Conservation (phyloP, 2,113 vertebrate species). For the Boulengeromyrus knoepffleri region DNA sequence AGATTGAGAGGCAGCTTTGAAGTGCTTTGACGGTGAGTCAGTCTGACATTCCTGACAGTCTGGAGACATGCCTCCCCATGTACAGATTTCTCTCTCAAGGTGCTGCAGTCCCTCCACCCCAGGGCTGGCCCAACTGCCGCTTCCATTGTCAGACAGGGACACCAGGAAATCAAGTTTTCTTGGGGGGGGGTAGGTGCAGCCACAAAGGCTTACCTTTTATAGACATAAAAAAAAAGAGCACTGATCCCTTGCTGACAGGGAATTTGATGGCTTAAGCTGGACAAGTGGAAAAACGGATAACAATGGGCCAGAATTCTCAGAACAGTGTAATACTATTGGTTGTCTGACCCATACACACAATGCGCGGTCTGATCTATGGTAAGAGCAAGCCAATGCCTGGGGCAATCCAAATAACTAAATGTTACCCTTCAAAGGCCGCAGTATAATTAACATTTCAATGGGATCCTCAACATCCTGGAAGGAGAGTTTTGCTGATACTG, state of each 20-base stretch:
- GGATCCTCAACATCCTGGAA: background rate
- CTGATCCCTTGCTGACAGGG: background rate
- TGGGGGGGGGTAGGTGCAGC: background rate
- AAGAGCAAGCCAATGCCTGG: background rate
- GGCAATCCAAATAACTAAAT: background rate
- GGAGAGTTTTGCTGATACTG: background rate
- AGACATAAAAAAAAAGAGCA: background rate
- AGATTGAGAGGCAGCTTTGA: background rate
- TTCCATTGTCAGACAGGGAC: background rate
- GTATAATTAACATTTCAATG: slow-evolving; percentile 8
- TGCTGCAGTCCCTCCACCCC: background rate
- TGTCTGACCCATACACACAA: background rate
- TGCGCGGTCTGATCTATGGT: background rate
- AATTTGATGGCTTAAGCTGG: background rate
- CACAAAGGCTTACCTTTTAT: background rate
- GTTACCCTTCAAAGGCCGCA: background rate
- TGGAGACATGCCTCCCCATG: background rate
- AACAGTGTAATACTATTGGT: background rate
- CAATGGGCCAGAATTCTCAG: background rate
- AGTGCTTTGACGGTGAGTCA: background rate
- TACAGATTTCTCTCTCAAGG: background rate
- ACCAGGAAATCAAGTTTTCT: background rate
- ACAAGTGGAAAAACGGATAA: background rate
- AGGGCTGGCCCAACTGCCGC: background rate
- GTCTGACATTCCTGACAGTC: background rate